Base-by-base conservation (phyloP, 2,888 invertebrate species). In the Cenopis cana region DNA sequence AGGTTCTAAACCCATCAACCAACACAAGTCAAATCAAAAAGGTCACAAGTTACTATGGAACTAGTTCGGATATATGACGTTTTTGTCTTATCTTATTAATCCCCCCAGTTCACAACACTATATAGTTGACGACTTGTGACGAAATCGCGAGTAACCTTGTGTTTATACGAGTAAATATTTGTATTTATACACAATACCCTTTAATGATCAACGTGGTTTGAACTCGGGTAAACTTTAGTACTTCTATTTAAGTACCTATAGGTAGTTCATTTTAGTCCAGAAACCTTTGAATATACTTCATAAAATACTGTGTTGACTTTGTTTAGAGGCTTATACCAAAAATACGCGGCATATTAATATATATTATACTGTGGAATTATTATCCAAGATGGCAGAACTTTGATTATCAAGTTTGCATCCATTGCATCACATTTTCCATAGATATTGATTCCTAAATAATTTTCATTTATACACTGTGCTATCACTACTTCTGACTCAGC, bases 131-230 rank as follows among this genome's bases (percentile, higher is more conserved):
- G 33, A 61, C 46, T 62, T 55, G 49, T 62, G 62, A 62, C 62
- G 69, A 69, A 56, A 69, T 56, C 46, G 18, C 41, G 20, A 38
- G 56, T 36, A 69, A 56, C 56, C 69, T 69, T 29, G 60, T 69
- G n/a, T 50, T 9, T 62, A 50, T 55, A 18, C 29, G 20, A 49
- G 17, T 49, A 36, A 56, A 50, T 67, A 69, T 69, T 69, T 62
- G 36, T 62, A 50, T 62, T 69, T 36, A 49, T 56, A 69, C 49
- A 69, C 69, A 56, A 62, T 50, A 36, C 20, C 24, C 20, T 69
- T 61, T 56, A 62, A 50, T 56, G 49, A 56, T 12, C 62, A 17
- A 14, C 41, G 9, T 20, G 24, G 36, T 50, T 36, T 56, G 46
- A 49, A 55, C 55, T 46, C 12, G 8, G 11, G 18, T 54, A 54